phyloP scores from a whole-genome alignment of 2,797 vertebrate genomes.

The Poecilia picta region DNA sequence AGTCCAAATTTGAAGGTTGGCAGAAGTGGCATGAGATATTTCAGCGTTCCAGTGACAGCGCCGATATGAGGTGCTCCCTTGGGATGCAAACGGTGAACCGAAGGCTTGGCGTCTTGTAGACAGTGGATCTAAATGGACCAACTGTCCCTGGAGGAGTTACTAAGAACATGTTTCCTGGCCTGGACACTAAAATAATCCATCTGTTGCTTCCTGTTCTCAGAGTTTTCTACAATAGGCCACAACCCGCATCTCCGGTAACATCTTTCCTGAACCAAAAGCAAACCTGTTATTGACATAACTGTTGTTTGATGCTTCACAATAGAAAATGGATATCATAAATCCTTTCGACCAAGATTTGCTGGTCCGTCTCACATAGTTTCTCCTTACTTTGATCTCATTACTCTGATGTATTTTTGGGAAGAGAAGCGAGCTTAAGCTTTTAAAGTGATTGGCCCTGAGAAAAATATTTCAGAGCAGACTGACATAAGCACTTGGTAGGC shows the following conservation, averaged over 20 bases:
- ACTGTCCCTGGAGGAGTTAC: slow-evolving; percentile 50
- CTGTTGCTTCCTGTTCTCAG: slow-evolving; percentile 23
- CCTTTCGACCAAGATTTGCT: slow-evolving; percentile 53
- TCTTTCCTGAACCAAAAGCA: slow-evolving; percentile 21
- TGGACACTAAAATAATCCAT: slow-evolving; percentile 53
- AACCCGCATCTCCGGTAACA: slow-evolving; percentile 26
- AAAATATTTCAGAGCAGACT: slow-evolving; percentile 38
- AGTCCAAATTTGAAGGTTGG: slow-evolving; percentile 73
- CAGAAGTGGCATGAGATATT: slow-evolving; percentile 65
- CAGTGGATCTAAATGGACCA: slow-evolving; percentile 50
- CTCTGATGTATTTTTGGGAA: slow-evolving; percentile 46
- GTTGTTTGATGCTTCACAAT: slow-evolving; percentile 26
- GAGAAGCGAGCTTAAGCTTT: slow-evolving; percentile 54
- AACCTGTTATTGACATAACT: slow-evolving; percentile 2
- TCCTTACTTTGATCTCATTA: slow-evolving; percentile 64
- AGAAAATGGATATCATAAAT: slow-evolving; percentile 20
- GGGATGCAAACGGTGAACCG: slow-evolving; percentile 64
- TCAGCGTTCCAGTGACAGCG: slow-evolving; percentile 64
- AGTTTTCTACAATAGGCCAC: slow-evolving; percentile 15
- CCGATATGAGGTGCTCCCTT: slow-evolving; percentile 42
- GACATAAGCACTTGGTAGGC: slow-evolving; percentile 39
- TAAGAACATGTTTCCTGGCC: slow-evolving; percentile 50
- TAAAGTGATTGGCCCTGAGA: slow-evolving; percentile 50
- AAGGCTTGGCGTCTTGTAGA: slow-evolving; percentile 36
- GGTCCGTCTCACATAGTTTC: slow-evolving; percentile 44